Evolutionary conservation across 1,140 invertebrate species (phyloP), one percentile per base, ranked within the genome.

Genomic region (Carcinoscorpius rotundicauda): DNA sequence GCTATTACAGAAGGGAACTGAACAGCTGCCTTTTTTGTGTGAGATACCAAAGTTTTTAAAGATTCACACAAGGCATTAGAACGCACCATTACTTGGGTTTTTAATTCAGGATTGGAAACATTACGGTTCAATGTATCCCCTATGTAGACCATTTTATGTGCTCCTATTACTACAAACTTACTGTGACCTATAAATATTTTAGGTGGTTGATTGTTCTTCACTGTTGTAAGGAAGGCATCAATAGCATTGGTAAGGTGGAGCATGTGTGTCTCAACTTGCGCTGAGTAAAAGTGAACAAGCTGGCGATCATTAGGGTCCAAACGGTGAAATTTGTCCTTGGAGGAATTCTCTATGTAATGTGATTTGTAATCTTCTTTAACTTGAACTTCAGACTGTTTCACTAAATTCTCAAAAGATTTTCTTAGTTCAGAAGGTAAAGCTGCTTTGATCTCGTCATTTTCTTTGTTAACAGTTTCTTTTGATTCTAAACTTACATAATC

Each of bases 401-500:
- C 81, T 0, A 88, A 79, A n/a, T 83, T 82, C 72, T 90, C 87
- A 71, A 87, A 90, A 66, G 84, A 76, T 62, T 77, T 75, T 48
- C 85, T 81, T n/a, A 91, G 76, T 73, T 87, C 84, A 29, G 29
- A 29, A 0, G 87, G 86, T 59, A 90, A 75, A 8, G 82, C 80
- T 55, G 86, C 84, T 29, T 86, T 81, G 3, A 89, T 81, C 71
- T 88, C 85, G 49, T 87, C 64, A 71, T 88, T 82, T 70, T 87
- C 84, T 62, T 85, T 83, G 5, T 84, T 82, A 1, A 85, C 81
- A 49, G 81, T 81, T 63, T 89, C 84, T 70, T 86, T 85, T 1
- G 89, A 86, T 74, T 93, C 89, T 51, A 94, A 78, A 73, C 88
- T 87, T n/a, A 94, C 91, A 75, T 95, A 95, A 76, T 95, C 92